A percentile compares a stretch with the other conserved stretches of the same genome.
phyloP scores from a whole-genome alignment of 2,113 vertebrate species.

The Silurus glanis region DNA sequence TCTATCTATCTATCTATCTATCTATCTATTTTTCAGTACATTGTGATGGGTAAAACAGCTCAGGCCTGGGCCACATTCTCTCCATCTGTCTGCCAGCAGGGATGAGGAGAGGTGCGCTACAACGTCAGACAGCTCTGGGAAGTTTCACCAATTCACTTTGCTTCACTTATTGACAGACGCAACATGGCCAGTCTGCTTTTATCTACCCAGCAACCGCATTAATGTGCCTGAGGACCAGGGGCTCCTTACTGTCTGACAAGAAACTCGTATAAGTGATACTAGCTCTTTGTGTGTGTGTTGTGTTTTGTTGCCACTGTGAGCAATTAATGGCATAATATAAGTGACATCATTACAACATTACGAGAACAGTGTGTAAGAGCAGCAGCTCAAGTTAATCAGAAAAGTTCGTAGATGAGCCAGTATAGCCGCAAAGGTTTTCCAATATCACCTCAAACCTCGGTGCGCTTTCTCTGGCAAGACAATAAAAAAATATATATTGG shows the following conservation, averaged over 20 bases:
- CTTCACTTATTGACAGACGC: constrained; percentile 51
- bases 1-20: too few relatives aligned
- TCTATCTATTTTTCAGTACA: too few relatives aligned
- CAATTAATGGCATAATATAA: constrained; percentile 25
- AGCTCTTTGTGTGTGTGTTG: background rate
- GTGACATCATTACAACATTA: background rate
- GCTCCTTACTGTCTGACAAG: constrained; percentile 42
- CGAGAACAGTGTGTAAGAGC: background rate
- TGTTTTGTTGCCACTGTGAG: constrained; percentile 7
- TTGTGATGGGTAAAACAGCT: constrained; percentile 62
- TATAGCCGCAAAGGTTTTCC: constrained; percentile 35
- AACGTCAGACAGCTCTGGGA: constrained; percentile 56
- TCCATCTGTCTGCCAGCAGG: constrained; percentile 40
- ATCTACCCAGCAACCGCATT: constrained; percentile 26
- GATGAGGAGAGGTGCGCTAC: constrained; percentile 51
- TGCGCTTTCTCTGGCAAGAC: constrained; percentile 28
- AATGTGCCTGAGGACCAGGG: constrained; percentile 20
- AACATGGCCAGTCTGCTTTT: constrained; percentile 19
- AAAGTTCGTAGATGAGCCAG: background rate
- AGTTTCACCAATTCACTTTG: constrained; percentile 53
- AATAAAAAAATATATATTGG: background rate
- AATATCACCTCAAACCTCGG: constrained; percentile 33
- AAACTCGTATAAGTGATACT: background rate
- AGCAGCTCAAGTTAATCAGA: constrained; percentile 4
- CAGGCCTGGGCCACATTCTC: constrained; percentile 9